These are phyloP conservation scores for Phylloscopus trochilus DNA, from an alignment of 2,113 vertebrate genomes.

Conservation along the genomic window DNA sequence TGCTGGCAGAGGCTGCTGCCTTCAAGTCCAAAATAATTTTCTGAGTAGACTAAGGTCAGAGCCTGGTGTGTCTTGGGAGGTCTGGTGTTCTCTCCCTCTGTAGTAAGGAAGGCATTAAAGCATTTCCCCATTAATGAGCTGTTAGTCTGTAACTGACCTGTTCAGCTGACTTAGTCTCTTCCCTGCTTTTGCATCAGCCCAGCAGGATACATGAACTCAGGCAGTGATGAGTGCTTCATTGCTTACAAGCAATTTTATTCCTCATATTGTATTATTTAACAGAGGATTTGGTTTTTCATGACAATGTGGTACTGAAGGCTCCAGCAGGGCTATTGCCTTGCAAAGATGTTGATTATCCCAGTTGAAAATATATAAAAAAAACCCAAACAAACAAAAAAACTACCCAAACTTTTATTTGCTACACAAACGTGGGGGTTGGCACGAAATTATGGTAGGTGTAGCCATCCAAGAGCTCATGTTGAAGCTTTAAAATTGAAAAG, in stretches of 20 bases:
- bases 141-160: background rate
- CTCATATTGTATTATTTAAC: background rate
- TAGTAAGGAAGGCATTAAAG: background rate
- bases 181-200: background rate
- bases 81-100: background rate
- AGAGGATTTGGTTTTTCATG: background rate
- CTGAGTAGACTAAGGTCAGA: background rate
- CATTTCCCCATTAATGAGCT: background rate
- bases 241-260: background rate
- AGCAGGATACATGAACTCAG: background rate
- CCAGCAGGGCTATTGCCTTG: background rate
- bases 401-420: background rate
- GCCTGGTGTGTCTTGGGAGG: background rate
- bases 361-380: background rate
- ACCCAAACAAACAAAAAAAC: background rate
- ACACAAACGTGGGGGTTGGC: background rate
- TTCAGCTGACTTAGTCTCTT: background rate
- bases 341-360: background rate
- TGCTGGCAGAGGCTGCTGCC: slow-evolving; percentile 2
- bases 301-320: background rate
- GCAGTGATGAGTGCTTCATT: background rate
- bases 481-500: background rate
- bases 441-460: background rate
- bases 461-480: rapidly evolving
- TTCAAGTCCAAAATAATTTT: background rate